These are phyloP conservation scores for Eubasilissa splendida DNA, from an alignment of 2,888 invertebrate genomes.

Conservation along the genomic window DNA sequence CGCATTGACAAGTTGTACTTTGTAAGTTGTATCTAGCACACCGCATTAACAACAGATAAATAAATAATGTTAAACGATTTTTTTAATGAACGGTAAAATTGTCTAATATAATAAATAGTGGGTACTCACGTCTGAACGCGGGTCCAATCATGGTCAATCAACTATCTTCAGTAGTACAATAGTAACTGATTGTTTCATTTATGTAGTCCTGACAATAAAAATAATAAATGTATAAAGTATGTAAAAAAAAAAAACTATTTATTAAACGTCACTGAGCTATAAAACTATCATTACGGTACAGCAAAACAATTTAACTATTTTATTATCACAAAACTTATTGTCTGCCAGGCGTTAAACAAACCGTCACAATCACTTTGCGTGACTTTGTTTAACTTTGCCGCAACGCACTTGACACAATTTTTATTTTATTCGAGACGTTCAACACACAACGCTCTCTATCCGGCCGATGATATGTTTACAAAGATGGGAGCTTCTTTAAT, in stretches of 20 bases:
- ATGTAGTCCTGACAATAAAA: not conserved
- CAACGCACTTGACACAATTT: no score
- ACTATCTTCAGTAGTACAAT: slow-evolving; percentile 24
- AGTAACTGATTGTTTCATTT: slow-evolving; percentile 45
- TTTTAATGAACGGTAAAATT: not conserved
- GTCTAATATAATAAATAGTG: not conserved
- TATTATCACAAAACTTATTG: no score
- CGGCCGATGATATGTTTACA: not conserved
- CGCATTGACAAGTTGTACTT: not conserved
- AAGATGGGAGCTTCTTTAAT: not conserved
- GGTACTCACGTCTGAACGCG: slow-evolving; percentile 49
- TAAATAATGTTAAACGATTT: not conserved
- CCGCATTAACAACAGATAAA: not conserved
- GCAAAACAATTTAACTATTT: not conserved
- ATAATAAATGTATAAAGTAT: not conserved
- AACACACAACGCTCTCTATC: not conserved
- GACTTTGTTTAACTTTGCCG: no score
- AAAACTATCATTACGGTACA: not conserved
- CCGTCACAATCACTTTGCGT: no score
- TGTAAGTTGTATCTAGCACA: no score
- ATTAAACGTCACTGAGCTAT: not conserved
- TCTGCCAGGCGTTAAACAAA: no score
- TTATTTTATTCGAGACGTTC: no score
- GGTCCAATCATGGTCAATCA: slow-evolving; percentile 48
- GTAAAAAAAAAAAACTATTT: not conserved